Percentiles rank a stretch among this genome's conserved stretches.
These are phyloP conservation scores for Stictocephala bisonia DNA, from an alignment of 2,888 invertebrate species.

Conservation along the genomic window DNA sequence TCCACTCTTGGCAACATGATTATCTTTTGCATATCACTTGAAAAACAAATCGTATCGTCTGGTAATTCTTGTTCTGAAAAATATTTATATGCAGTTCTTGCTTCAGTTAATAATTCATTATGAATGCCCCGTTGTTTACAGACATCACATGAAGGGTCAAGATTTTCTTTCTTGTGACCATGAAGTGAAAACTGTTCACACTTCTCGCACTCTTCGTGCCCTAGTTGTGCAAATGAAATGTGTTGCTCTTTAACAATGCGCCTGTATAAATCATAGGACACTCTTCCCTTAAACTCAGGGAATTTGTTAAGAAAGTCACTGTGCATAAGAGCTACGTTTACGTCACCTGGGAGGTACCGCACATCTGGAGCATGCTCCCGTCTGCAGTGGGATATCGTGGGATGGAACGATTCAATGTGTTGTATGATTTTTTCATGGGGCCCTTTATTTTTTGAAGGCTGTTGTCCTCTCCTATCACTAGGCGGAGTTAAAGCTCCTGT, in stretches of 20 bases:
- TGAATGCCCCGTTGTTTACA: too few species aligned
- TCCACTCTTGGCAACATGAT: too few species aligned
- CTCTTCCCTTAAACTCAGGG: conserved; percentile 31
- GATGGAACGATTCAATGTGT: conserved; percentile 52
- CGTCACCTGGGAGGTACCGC: conserved; percentile 52
- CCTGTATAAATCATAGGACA: conserved; percentile 46
- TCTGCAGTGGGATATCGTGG: conserved; percentile 52
- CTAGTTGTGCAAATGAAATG: conserved; percentile 46
- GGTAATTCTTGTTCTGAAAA: too few species aligned
- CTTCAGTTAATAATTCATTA: too few species aligned
- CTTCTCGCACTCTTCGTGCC: too few species aligned
- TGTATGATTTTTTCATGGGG: conserved; percentile 41
- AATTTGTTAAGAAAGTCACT: conserved; percentile 36
- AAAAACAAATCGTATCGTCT: too few species aligned
- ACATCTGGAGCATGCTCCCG: conserved; percentile 53
- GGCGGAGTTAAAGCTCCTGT: conserved; percentile 36
- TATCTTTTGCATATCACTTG: too few species aligned
- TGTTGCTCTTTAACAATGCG: conserved; percentile 28
- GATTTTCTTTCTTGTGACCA: too few species aligned
- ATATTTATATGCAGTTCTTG: too few species aligned
- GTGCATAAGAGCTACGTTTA: conserved; percentile 44
- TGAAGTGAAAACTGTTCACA: too few species aligned
- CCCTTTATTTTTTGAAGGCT: conserved; percentile 15
- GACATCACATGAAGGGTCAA: too few species aligned
- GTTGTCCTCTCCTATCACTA: conserved; percentile 42